Evolutionary conservation across 2,888 invertebrate genomes (phyloP).

Genomic region (Meghimatium bilineatum): DNA sequence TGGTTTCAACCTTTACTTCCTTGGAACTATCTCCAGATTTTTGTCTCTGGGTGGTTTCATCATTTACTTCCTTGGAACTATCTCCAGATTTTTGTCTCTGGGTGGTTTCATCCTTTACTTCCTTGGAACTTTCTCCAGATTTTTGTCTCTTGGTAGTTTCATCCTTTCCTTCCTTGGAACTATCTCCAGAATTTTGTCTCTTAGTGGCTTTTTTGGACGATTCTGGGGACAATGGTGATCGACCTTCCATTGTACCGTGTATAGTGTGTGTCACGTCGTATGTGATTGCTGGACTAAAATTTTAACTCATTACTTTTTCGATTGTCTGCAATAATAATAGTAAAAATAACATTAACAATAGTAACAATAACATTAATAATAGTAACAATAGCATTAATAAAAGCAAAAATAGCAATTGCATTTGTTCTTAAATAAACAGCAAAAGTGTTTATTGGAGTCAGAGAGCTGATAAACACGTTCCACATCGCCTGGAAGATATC

Average conservation of each 20-base stretch:
- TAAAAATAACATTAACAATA: no score
- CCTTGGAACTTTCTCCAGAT: not conserved
- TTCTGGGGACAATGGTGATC: not conserved
- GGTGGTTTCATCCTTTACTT: not conserved
- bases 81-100: not conserved
- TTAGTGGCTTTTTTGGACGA: not conserved
- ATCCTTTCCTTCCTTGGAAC: not conserved
- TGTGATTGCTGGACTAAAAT: not conserved
- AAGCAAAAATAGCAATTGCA: no score
- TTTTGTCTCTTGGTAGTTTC: not conserved
- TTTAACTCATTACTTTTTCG: not conserved
- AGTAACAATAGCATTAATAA: no score
- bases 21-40: no score
- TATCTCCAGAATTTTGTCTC: not conserved
- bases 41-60: no score
- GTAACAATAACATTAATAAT: no score
- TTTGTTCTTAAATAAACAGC: no score
- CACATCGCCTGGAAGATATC: no score
- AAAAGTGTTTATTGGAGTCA: no score
- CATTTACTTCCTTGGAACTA: not conserved
- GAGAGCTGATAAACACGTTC: no score
- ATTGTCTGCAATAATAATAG: not conserved
- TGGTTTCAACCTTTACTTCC: no score
- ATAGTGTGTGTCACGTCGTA: no score
- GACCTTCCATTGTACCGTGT: not conserved